Conservation (phyloP, 2,888 invertebrate genomes). For the Ceriagrion tenellum region DNA sequence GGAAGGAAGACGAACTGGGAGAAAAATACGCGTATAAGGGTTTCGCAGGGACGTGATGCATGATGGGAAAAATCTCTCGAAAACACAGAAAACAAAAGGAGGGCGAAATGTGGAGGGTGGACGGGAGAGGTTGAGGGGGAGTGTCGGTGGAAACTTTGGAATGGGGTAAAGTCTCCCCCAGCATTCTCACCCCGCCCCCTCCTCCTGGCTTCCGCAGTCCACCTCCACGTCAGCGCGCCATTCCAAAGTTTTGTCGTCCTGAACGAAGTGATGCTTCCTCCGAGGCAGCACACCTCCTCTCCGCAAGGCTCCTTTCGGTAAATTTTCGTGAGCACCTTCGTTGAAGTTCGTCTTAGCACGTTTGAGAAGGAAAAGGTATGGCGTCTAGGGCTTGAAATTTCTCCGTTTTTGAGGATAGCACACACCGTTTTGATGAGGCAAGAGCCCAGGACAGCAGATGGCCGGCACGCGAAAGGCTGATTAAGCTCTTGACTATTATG, state of each 20-base stretch:
- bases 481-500: no score
- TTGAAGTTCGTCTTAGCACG: no score
- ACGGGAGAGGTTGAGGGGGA: no score
- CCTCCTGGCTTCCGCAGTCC: no score
- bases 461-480: no score
- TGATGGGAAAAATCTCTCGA: slow-evolving; percentile 4
- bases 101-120: no score
- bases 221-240: no score
- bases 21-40: neutral
- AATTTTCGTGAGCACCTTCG: neutral
- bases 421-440: neutral
- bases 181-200: no score
- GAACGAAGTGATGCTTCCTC: neutral
- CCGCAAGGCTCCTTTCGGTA: no score
- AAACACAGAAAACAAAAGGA: neutral
- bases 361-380: neutral
- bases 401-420: neutral
- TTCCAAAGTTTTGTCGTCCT: neutral
- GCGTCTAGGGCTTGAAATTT: neutral
- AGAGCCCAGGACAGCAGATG: neutral
- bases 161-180: no score
- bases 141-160: no score
- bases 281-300: neutral
- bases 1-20: neutral
- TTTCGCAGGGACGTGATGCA: neutral